Evolutionary conservation across 2,797 vertebrate genomes (phyloP), one percentile per base, ranked within the genome.

Genomic region (Mus spretus): DNA sequence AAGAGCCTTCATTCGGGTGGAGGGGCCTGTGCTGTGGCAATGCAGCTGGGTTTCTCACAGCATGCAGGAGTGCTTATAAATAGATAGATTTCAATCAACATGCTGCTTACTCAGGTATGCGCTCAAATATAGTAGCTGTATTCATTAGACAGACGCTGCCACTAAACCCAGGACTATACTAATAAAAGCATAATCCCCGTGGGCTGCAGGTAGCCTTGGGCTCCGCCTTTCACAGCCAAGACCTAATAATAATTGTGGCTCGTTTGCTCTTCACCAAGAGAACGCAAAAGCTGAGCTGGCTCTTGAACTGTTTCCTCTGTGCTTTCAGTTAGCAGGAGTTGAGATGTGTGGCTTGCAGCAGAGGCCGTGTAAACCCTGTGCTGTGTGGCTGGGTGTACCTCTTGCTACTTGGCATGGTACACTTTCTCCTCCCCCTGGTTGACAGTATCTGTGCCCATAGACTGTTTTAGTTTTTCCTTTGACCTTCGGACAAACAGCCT

Each of bases 121-220:
- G 88, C 95, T 98, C 97, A 98, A 97, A 98, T 98, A 98, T 98
- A 98, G 98, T 98, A 97, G 97, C 96, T 98, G 96, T 95, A 98
- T 98, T 98, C 98, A 98, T 98, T 98, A 98, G 97, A 97, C 83
- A 98, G 98, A 98, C 97, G 97, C 98, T 98, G 97, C 97, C 96
- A 57, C 97, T 98, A 98, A 98, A 98, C 97, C 97, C 97, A 97
- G 70, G 91, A 94, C 97, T 97, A 97, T 89, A 37, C 97, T 98
- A 98, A 98, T 98, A 98, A 97, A 98, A 98, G 96, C 96, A 85
- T 96, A 97, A 96, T 98, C 98, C 97, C 96, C 96, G 83, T 84
- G 97, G 96, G 55, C 83, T 94, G 37, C 97, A 88, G 95, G 96
- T 97, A 92, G 96, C 70, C 97, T 98, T 97, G 97, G 96, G 91